Conservation (phyloP, 2,113 vertebrate genomes). For the Pygoscelis antarcticus region DNA sequence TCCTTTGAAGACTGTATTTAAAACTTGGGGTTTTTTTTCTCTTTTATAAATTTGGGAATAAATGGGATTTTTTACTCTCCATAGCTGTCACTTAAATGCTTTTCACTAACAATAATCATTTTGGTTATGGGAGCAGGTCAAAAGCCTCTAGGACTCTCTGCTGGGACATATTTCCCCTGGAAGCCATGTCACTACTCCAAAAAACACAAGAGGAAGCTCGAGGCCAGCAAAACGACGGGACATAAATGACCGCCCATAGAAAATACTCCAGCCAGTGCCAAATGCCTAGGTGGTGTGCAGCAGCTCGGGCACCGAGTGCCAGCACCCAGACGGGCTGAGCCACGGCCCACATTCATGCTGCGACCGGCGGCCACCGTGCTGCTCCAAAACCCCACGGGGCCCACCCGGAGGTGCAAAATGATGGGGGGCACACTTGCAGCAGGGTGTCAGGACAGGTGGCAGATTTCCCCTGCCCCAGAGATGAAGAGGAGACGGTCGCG, state of each 20-base stretch:
- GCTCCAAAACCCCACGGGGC: neutral
- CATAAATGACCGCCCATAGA: neutral
- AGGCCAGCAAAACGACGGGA: conserved; percentile 15
- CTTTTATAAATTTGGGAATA: neutral
- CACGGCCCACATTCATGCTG: neutral
- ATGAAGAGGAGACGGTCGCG: neutral
- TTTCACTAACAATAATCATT: conserved; percentile 30
- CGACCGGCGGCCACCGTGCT: fast-evolving
- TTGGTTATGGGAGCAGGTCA: conserved; percentile 1
- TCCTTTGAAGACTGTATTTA: conserved; percentile 46
- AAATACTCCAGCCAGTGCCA: neutral
- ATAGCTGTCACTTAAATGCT: conserved; percentile 13
- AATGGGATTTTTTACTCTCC: neutral
- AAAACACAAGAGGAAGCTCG: conserved; percentile 20
- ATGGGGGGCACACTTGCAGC: fast-evolving
- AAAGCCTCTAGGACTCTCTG: neutral
- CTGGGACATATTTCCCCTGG: neutral
- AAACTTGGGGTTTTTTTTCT: neutral
- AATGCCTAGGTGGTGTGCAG: neutral
- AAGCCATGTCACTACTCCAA: neutral
- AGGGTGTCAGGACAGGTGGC: neutral
- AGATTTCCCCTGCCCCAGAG: neutral
- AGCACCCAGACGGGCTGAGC: neutral
- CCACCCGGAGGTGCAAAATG: neutral
- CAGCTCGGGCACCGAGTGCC: fast-evolving